Base-by-base conservation (phyloP, 2,113 vertebrate genomes). In the Zeus faber region DNA sequence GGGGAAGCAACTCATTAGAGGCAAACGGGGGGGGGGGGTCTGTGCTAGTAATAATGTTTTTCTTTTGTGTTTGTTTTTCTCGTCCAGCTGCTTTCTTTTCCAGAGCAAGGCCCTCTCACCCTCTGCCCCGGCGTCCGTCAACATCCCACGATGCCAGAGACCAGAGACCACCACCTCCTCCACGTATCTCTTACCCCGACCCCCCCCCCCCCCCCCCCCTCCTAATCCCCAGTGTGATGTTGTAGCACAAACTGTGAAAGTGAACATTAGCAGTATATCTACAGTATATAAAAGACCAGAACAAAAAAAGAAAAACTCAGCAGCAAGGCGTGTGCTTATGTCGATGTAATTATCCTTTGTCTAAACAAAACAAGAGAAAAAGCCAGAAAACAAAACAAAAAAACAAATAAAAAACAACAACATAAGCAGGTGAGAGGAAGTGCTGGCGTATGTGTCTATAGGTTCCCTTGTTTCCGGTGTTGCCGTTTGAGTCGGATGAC, bases 231-330 rank as follows among this genome's bases (percentile, higher is more conserved):
- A 85, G 90, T 90, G 87, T 93, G 91, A 93, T 74, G 90, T 94
- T 35, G 92, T 98, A 94, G 93, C 94, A 92, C 94, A 95, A 85
- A 93, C 92, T 89, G 94, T 97, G 95, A 94, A 94, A 91, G 92
- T 95, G 89, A 95, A 89, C 81, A 84, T 87, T 97, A 93, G 92
- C 90, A 18, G 69, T 76, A 56, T 54, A 58, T 9, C 49, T 57
- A 48, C n/a, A n/a, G n/a, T 6, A 54, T 29, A 65, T 33, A 46
- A 27, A 47, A 58, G 45, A 67, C 61, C 65, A 69, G 74, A 70
- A 64, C 65, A 69, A 76, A 70, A 64, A 66, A 41, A 61, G 58
- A 48, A n/a, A 22, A 46, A 2, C 5, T 9, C 7, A 89, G 89
- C 88, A 89, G 33, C 41, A 79, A 73, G n/a, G 67, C 74, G 90